phyloP scores from a whole-genome alignment of 2,113 vertebrate species.

The Nesogale talazaci region DNA sequence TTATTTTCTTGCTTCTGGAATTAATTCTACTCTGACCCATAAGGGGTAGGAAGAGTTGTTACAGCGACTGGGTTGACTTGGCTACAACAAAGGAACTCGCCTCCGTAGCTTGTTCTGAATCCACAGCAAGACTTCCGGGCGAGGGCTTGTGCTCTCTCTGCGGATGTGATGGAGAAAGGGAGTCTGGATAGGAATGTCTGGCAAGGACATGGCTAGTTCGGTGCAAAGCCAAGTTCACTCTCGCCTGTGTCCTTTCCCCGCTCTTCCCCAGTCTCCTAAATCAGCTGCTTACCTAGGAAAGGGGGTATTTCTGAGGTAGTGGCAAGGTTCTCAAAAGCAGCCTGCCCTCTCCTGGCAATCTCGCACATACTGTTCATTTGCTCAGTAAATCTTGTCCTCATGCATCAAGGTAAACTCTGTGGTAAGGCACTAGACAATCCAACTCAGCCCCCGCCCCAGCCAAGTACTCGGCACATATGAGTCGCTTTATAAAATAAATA shows the following conservation, averaged over 20 bases:
- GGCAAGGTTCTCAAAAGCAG: background rate
- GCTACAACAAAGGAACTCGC: too few species aligned
- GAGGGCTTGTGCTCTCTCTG: background rate
- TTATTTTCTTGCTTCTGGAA: background rate
- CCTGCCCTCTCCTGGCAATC: slow-evolving; percentile 36
- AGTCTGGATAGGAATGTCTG: too few species aligned
- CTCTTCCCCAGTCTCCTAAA: background rate
- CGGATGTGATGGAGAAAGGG: background rate
- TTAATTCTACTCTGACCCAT: background rate
- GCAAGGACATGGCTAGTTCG: background rate
- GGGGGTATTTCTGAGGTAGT: background rate
- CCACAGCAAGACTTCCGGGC: background rate
- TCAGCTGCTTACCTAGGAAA: background rate
- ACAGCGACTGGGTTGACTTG: background rate
- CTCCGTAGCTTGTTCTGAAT: too few species aligned
- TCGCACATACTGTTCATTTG: background rate
- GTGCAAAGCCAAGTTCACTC: rapidly evolving
- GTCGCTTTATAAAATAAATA: slow-evolving; percentile 72
- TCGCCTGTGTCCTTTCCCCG: background rate
- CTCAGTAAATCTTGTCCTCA: slow-evolving; percentile 47
- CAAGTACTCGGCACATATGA: background rate
- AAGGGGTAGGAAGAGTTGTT: background rate
- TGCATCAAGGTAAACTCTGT: slow-evolving; percentile 59
- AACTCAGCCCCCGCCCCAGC: background rate
- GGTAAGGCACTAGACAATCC: slow-evolving; percentile 42